Base-by-base conservation (phyloP, 1,140 invertebrate genomes). In the Drusus annulatus region DNA sequence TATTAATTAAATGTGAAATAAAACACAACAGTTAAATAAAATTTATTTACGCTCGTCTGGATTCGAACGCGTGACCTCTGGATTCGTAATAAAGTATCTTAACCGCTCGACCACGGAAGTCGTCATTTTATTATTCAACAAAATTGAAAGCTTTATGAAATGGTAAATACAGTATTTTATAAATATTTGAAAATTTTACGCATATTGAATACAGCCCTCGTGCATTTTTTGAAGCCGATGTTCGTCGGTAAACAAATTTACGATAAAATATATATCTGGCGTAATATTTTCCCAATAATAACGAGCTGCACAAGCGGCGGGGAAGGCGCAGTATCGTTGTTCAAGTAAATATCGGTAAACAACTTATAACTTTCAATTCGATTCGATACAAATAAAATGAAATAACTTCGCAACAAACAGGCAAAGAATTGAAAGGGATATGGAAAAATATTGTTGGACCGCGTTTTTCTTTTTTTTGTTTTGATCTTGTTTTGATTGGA, bases 341-440 rank as follows among this genome's bases (percentile, higher is more conserved):
- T 71, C 31, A 50, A 21, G 45, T 45, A 36, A 50, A 71, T 71
- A 71, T 71, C 68, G 68, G 68, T 71, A 71, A 71, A 71, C 68
- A 71, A 71, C 68, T 71, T 71, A 71, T 50, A 51, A 71, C 31
- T 71, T 71, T 45, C 15, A 69, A 69, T 16, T 69, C 65, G n/a
- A 36, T 36, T 50, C 19, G 31, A 51, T 71, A 71, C 17, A 51
- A 65, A 45, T 45, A 45, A 71, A 51, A 51, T 17, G 17, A 45
- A 10, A 71, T 45, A 71, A 71, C 68, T 71, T 71, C 45, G 68
- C 13, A 45, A 45, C 36, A 23, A 71, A 71, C 68, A 51, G 45
- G 36, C 16, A n/a, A 21, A 23, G 45, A 71, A 50, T 71, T 51
- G 68, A 71, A 21, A 19, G 8, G 45, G n/a, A 71, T 71, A 51